Base-by-base conservation (phyloP, 2,888 invertebrate species). In the Oasisia sp. region DNA sequence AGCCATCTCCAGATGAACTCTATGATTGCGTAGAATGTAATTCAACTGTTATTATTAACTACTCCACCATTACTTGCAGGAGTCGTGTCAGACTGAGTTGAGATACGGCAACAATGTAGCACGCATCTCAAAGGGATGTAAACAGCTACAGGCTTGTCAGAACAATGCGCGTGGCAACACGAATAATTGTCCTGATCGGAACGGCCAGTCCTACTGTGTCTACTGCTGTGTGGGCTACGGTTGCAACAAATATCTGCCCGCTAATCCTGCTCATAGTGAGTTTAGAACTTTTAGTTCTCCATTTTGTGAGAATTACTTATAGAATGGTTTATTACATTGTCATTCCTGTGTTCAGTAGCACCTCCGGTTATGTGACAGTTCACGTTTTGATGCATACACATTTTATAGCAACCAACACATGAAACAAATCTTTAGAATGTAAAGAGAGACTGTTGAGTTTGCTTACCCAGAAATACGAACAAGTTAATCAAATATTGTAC, bases 241-340 rank as follows among this genome's bases (percentile, higher is more conserved):
- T 27, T 74, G 74, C 74, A 74, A 74, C 74, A 74, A 74, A 74
- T 74, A 74, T 74, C 74, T 74, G n/a, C 74, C 74, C 27, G 74
- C 27, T n/a, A 74, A 74, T 74, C 74, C 74, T 19, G 19, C 7
- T 19, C 19, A 74, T n/a, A 27, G 74, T 74, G 74, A n/a, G 74
- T 74, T 12, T 50, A 38, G 38, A 9, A 50, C 74, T 74, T 74
- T 27, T 27, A 7, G 19, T 74, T 74, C 74, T 27, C 74, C 74
- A 74, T 19, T 74, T 74, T 27, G 27, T 74, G 74, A n/a, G n/a
- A 0, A 27, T 74, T 27, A 4, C 27, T 5, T 38, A 38, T 38
- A 38, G 4, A 38, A 38, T 38, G 38, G 1, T 38, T 38, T 38
- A 38, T 74, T 19, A 74, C 27, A n/a, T 74, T 19, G 19, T 74